phyloP scores from a whole-genome alignment of 2,113 vertebrate genomes.

The Psephotus haematonotus region DNA sequence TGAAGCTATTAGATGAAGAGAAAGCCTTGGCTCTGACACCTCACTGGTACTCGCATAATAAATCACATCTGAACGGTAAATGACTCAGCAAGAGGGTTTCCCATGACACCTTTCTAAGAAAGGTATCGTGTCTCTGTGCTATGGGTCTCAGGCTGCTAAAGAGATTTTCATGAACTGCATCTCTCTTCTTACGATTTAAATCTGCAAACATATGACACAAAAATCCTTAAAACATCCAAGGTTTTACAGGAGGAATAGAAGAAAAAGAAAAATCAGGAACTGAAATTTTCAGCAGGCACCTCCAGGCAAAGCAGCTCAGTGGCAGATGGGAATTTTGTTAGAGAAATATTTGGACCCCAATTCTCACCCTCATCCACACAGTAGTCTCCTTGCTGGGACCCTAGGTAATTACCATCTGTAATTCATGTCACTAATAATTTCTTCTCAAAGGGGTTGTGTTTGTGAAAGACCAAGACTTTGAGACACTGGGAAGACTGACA shows the following conservation, averaged over 20 bases:
- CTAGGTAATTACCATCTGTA: not conserved
- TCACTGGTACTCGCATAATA: not conserved
- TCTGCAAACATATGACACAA: rapidly evolving
- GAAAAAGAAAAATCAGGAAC: not conserved
- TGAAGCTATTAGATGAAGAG: not conserved
- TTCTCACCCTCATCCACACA: not conserved
- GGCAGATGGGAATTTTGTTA: not conserved
- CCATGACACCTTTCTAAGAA: not conserved
- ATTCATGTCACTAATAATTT: not conserved
- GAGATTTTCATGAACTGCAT: not conserved
- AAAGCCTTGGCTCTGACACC: not conserved
- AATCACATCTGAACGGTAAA: rapidly evolving
- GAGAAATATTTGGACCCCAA: not conserved
- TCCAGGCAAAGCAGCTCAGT: not conserved
- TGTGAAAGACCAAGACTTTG: not conserved
- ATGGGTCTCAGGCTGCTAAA: not conserved
- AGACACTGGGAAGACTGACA: not conserved
- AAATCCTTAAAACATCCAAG: not conserved
- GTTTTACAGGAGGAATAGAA: not conserved
- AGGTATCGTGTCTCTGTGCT: rapidly evolving
- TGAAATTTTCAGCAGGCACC: not conserved
- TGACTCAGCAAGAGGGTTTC: not conserved
- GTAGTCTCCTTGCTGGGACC: not conserved
- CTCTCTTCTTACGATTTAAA: not conserved
- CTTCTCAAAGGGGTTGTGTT: not conserved